Percentiles rank a stretch among this genome's conserved stretches.
These are phyloP conservation scores for Oryzias sinensis DNA, from an alignment of 2,797 vertebrate species.

Conservation along the genomic window DNA sequence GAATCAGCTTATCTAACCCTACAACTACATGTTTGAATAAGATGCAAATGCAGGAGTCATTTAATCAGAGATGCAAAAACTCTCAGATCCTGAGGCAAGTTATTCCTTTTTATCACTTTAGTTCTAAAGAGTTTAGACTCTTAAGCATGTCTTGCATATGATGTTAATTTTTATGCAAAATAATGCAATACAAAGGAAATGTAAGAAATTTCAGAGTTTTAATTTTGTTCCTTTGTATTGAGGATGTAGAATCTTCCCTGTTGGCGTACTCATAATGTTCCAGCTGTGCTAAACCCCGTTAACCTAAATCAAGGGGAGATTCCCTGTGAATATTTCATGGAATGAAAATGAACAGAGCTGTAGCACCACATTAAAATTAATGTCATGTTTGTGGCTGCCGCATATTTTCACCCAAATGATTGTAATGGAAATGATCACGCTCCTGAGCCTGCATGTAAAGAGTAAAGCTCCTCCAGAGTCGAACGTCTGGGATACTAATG, in stretches of 20 bases:
- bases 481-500: conserved; percentile 69
- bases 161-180: too few species aligned
- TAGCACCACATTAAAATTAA: conserved; percentile 74
- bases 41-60: too few species aligned
- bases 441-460: conserved; percentile 66
- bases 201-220: not conserved
- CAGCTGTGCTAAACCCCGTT: conserved; percentile 39
- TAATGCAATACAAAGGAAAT: too few species aligned
- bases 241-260: conserved; percentile 25
- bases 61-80: too few species aligned
- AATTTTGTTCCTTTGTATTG: not conserved
- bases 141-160: too few species aligned
- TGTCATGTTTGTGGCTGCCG: conserved; percentile 71
- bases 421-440: conserved; percentile 75
- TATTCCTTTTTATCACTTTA: too few species aligned
- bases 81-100: too few species aligned
- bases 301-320: conserved; percentile 61
- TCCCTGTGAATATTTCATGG: conserved; percentile 75
- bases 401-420: conserved; percentile 70
- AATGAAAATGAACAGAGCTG: conserved; percentile 71
- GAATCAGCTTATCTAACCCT: too few species aligned
- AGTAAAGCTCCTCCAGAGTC: conserved; percentile 47
- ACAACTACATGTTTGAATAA: too few species aligned
- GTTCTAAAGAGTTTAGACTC: too few species aligned
- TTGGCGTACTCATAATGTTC: conserved; percentile 29